Evolutionary conservation across 2,113 vertebrate species (phyloP), one percentile per base, ranked within the genome.

Genomic region (Ardeotis arabs): DNA sequence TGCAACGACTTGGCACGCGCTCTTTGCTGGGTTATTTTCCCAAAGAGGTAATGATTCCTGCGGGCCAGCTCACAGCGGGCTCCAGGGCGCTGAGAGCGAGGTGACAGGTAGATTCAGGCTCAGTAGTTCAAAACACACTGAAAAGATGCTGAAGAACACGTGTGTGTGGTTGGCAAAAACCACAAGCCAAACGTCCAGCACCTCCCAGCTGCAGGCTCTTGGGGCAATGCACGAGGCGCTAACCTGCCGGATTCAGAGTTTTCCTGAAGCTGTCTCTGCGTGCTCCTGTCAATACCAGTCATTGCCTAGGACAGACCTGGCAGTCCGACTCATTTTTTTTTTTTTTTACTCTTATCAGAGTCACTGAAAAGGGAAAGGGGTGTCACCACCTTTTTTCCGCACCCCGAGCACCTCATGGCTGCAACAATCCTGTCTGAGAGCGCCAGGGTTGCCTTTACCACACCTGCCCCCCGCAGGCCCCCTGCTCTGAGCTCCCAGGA

Each of bases 391-490:
- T 7, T 4, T 35, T 5, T 23, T 28, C 31, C 35, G 22, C 7
- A 44, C 7, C 5, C n/a, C 0, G 4, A 22, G 17, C 62, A 3
- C 45, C 2, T 7, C 1, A 1, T 0, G 9, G 39, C 22, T 13
- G 16, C 41, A 21, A 1, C 1, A 27, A 3, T 1, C 4, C 70
- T 2, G 21, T 0, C 0, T 0, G 21, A n/a, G 28, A 33, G 37
- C 22, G 39, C 25, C 74, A 7, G n/a, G 24, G 1, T 52, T 9
- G n/a, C 52, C 28, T 0, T 2, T 3, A 22, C 41, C 22, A 6
- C 1, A 1, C 9, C 58, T 11, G 47, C n/a, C 9, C 17, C 33
- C 78, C 15, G 0, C 29, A 23, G 28, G 2, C 11, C 18, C 58
- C 4, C 47, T 45, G 53, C 37, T 19, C 39, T 0, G 56, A 18